These are phyloP conservation scores for Muscidifurax raptorellus DNA, from an alignment of 1,140 invertebrate genomes.

Conservation along the genomic window DNA sequence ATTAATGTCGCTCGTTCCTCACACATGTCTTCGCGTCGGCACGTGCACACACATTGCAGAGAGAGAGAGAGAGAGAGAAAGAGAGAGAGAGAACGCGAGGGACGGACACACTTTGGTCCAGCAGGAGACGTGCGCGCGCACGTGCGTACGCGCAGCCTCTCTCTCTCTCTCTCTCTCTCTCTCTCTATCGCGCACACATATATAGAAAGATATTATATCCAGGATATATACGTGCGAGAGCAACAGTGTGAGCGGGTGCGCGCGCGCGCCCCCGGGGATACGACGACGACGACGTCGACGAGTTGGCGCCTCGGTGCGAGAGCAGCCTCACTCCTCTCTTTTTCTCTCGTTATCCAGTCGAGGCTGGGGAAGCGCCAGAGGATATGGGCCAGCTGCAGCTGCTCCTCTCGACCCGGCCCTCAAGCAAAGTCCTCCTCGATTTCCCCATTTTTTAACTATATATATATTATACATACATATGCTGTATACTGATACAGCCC, in stretches of 20 bases:
- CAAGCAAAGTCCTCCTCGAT: not conserved
- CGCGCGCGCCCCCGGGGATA: not conserved
- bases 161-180: too few relatives aligned
- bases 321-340: not conserved
- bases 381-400: not conserved
- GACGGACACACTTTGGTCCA: not conserved
- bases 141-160: conserved; percentile 16
- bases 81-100: conserved; percentile 52
- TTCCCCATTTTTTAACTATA: not conserved
- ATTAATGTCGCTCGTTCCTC: too few relatives aligned
- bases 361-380: conserved; percentile 30
- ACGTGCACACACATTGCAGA: not conserved
- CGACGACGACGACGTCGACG: not conserved
- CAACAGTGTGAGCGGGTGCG: conserved; percentile 7
- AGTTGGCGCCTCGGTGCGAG: conserved; percentile 19
- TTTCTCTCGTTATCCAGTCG: conserved; percentile 8
- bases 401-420: not conserved
- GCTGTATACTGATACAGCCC: too few relatives aligned
- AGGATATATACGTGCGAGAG: not conserved
- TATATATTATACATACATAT: too few relatives aligned
- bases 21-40: too few relatives aligned
- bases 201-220: not conserved
- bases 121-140: conserved; percentile 29
- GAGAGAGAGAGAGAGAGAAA: conserved; percentile 2
- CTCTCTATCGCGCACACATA: too few relatives aligned